Evolutionary conservation across 2,113 vertebrate genomes (phyloP), one percentile per base, ranked within the genome.

Genomic region (Drymodes brunneopygia): DNA sequence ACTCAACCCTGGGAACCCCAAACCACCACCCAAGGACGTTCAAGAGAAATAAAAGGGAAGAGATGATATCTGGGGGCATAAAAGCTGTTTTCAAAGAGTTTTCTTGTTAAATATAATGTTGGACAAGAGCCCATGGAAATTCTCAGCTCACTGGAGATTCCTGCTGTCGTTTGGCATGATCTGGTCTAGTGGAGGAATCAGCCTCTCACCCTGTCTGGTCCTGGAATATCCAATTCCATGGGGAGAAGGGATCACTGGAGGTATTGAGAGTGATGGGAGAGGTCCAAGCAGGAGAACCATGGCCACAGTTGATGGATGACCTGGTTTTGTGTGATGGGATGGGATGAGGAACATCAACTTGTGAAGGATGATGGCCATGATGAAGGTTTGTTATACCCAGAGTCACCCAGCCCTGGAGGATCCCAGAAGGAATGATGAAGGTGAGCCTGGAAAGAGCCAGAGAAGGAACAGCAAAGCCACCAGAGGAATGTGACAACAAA

Each of bases 401-500:
- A 27, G 40, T 12, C 23, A 23, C 14, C 21, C 45, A 79, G 3
- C 9, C 31, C 50, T 27, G 45, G 24, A 1, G 62, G 71, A 6
- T 65, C 65, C 25, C 61, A 50, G 70, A 19, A 38, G 35, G 36
- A 79, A 42, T 42, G 47, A 12, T 3, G 1, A n/a, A 73, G 58
- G 6, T 57, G 87, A 77, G 42, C 16, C 35, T 47, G 78, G 56
- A 38, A 79, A 71, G 33, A 38, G 36, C 29, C 4, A 4, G 62
- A n/a, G 51, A 82, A 5, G 31, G 73, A 74, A 44, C 3, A 69
- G 74, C 70, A 89, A 64, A 91, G 77, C 29, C 65, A 61, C 65
- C 64, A 36, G 60, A 94, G 86, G 83, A 94, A 96, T 92, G 24
- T 74, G 61, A 38, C 54, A 84, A 27, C 45, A 27, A 92, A 83